These are phyloP conservation scores for Philypnodon macrostomus DNA, from an alignment of 2,797 vertebrate species.

Conservation along the genomic window DNA sequence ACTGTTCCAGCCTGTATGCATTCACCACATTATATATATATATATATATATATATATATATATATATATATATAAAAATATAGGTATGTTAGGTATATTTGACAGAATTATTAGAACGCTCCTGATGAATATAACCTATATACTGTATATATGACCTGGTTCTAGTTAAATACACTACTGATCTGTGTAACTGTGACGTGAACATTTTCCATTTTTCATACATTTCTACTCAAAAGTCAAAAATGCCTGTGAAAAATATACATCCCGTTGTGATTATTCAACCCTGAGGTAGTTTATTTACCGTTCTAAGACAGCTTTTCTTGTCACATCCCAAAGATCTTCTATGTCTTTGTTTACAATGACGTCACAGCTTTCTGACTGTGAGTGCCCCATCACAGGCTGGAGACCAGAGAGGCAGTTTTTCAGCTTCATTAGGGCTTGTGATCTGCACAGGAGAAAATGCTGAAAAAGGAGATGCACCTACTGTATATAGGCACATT, in stretches of 20 bases:
- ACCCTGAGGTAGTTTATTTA: constrained; percentile 40
- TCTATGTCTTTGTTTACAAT: constrained; percentile 56
- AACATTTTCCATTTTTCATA: too few relatives aligned
- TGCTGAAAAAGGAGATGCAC: not conserved
- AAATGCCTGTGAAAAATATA: too few relatives aligned
- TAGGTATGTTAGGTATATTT: too few relatives aligned
- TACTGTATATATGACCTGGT: too few relatives aligned
- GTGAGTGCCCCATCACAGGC: constrained; percentile 71
- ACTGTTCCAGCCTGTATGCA: constrained; percentile 81
- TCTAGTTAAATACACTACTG: too few relatives aligned
- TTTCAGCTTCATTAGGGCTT: constrained; percentile 77
- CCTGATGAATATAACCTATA: too few relatives aligned
- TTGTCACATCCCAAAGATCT: constrained; percentile 78
- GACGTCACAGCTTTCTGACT: constrained; percentile 35
- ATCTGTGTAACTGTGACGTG: too few relatives aligned
- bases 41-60: too few relatives aligned
- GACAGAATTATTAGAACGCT: too few relatives aligned
- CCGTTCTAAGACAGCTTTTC: constrained; percentile 76
- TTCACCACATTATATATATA: constrained; percentile 9
- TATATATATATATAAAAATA: too few relatives aligned
- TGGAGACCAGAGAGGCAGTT: constrained; percentile 71
- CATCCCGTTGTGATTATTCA: not conserved
- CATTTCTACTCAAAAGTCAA: too few relatives aligned
- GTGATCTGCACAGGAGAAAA: constrained; percentile 69
- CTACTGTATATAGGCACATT: too few relatives aligned